phyloP scores from a whole-genome alignment of 1,140 invertebrate species.

The Rhyacophila brunnea region DNA sequence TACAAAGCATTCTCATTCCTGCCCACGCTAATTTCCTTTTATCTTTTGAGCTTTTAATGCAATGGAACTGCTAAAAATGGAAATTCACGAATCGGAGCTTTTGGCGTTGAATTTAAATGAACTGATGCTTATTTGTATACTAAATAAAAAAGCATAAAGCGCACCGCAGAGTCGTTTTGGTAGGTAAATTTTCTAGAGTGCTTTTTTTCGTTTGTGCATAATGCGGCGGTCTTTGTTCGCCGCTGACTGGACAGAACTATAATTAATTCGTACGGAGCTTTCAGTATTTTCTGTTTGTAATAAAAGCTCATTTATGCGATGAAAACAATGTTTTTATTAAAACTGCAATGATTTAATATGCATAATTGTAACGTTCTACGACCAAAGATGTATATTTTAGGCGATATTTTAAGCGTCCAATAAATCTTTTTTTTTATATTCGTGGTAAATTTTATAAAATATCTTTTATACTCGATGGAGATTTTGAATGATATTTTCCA shows the following conservation, averaged over 20 bases:
- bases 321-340: conserved; percentile 11
- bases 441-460: too few relatives aligned
- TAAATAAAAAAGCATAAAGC: conserved; percentile 7
- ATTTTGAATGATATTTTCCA: too few relatives aligned
- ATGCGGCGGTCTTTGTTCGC: neutral
- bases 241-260: too few relatives aligned
- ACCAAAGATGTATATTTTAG: too few relatives aligned
- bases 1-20: conserved; percentile 9
- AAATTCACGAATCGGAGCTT: conserved; percentile 32
- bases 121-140: conserved; percentile 27
- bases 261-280: too few relatives aligned
- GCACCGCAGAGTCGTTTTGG: neutral
- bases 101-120: conserved; percentile 33
- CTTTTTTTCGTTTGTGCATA: neutral
- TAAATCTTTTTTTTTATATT: too few relatives aligned
- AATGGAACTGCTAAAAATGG: conserved; percentile 33
- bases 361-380: too few relatives aligned
- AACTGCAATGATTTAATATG: too few relatives aligned
- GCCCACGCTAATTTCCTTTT: conserved; percentile 32
- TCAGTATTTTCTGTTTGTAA: too few relatives aligned
- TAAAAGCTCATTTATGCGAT: neutral
- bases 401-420: too few relatives aligned
- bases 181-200: too few relatives aligned
- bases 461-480: too few relatives aligned
- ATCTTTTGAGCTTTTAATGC: conserved; percentile 34